A percentile compares a stretch with the other conserved stretches of the same genome.
Conservation (phyloP, 1,140 invertebrate genomes). For the Rhysida immarginata region DNA sequence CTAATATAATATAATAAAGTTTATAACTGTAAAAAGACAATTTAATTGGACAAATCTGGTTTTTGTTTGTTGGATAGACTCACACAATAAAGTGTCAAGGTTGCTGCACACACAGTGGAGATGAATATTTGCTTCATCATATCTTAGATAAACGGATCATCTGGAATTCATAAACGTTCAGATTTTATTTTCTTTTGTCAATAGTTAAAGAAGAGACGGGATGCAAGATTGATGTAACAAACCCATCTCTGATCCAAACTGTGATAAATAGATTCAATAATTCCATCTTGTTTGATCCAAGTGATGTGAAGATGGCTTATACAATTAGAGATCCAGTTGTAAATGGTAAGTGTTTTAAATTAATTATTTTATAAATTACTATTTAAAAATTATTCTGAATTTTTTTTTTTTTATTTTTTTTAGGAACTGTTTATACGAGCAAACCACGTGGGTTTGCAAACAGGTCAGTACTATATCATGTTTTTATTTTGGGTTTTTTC, state of each 20-base stretch:
- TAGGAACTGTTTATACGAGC: conserved; percentile 27
- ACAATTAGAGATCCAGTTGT: conserved; percentile 79
- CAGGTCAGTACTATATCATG: conserved; percentile 21
- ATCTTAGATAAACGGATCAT: too few species aligned
- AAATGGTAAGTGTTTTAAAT: conserved; percentile 25
- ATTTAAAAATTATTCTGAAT: neutral
- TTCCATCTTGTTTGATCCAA: conserved; percentile 60
- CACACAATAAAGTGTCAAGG: too few species aligned
- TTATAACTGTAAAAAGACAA: too few species aligned
- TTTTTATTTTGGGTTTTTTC: neutral
- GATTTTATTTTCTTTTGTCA: too few species aligned
- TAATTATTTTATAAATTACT: neutral
- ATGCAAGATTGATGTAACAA: neutral
- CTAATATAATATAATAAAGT: too few species aligned
- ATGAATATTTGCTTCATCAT: too few species aligned
- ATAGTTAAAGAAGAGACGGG: conserved; percentile 23
- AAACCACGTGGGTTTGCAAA: conserved; percentile 34
- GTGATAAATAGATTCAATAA: conserved; percentile 66
- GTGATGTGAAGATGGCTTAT: conserved; percentile 62
- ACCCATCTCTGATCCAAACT: conserved; percentile 33
- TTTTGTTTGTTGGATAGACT: too few species aligned
- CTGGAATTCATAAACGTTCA: too few species aligned
- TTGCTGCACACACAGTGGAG: too few species aligned
- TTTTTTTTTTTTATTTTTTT: conserved; percentile 15
- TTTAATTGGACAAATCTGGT: too few species aligned